Percentiles rank a stretch among this genome's conserved stretches.
Evolutionary conservation across 2,888 invertebrate species (phyloP).

Genomic region (Drosophila mayaguana): DNA sequence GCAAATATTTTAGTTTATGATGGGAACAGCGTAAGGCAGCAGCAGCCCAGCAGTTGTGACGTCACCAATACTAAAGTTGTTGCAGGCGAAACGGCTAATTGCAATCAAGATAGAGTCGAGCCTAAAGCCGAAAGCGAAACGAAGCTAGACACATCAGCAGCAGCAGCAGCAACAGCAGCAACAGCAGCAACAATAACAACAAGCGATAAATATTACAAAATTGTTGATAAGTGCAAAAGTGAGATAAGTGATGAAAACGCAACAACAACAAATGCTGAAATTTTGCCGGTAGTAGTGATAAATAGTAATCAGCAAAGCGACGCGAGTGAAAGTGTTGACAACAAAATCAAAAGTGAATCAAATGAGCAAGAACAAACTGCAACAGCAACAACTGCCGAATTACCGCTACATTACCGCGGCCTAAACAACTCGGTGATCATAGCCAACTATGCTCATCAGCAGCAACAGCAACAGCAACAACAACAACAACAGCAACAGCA

Average conservation of each 20-base stretch:
- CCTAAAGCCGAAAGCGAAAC: constrained; percentile 50
- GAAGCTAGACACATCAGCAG: constrained; percentile 35
- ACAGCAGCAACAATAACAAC: constrained; percentile 29
- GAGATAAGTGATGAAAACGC: constrained; percentile 58
- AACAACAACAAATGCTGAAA: constrained; percentile 47
- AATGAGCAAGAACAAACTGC: constrained; percentile 49
- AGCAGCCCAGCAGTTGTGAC: constrained; percentile 38
- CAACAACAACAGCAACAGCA: constrained; percentile 62
- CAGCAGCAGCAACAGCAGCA: constrained; percentile 18
- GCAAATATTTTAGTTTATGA: constrained; percentile 40
- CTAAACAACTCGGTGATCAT: constrained; percentile 84
- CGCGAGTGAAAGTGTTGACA: constrained; percentile 76
- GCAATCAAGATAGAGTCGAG: constrained; percentile 51
- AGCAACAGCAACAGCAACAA: constrained; percentile 66
- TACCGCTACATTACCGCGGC: constrained; percentile 83
- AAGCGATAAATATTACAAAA: constrained; percentile 67
- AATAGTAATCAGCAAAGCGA: constrained; percentile 61
- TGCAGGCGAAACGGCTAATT: constrained; percentile 46
- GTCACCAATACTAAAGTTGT: constrained; percentile 34
- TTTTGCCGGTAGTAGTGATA: constrained; percentile 70
- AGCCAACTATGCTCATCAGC: constrained; percentile 73
- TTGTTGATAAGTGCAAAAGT: constrained; percentile 68
- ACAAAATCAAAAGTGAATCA: constrained; percentile 72
- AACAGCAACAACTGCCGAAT: constrained; percentile 33
- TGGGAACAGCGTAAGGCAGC: constrained; percentile 31